A percentile compares a stretch with the other conserved stretches of the same genome.
Conservation (phyloP, 2,797 vertebrate species). For the Coccyzus lansbergi region DNA sequence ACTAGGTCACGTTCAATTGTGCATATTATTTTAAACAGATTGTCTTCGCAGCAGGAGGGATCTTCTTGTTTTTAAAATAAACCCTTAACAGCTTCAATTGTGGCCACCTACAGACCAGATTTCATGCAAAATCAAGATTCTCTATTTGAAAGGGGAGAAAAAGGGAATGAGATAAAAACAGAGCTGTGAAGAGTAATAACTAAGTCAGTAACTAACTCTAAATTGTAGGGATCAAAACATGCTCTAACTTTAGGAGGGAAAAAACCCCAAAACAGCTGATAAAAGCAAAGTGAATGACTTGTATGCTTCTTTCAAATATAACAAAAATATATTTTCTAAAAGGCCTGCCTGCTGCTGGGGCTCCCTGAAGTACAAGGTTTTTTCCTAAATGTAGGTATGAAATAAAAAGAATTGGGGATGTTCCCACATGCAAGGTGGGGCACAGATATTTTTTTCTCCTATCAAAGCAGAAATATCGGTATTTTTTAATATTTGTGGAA, state of each 20-base stretch:
- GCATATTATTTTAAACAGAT: slow-evolving; percentile 48
- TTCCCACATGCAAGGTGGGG: not conserved
- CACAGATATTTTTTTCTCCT: not conserved
- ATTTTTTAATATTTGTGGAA: not conserved
- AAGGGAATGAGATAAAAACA: not conserved
- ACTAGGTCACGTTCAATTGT: not conserved
- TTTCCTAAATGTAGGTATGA: not conserved
- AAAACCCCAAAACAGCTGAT: not conserved
- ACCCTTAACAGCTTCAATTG: slow-evolving; percentile 35
- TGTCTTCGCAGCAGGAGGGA: not conserved
- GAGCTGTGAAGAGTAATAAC: not conserved
- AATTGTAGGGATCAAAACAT: not conserved
- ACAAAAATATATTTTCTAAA: not conserved
- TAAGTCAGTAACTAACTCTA: not conserved
- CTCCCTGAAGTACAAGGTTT: not conserved
- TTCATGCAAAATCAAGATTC: slow-evolving; percentile 22
- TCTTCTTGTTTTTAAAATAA: slow-evolving; percentile 56
- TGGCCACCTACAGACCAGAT: slow-evolving; percentile 50
- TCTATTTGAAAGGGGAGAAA: not conserved
- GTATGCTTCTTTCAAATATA: not conserved
- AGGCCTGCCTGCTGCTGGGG: not conserved
- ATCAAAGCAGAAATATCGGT: not conserved
- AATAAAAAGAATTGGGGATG: not conserved
- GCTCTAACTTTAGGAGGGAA: not conserved
- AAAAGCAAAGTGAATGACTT: not conserved